Base-by-base conservation (phyloP, 2,113 vertebrate species). In the Emberiza fucata region DNA sequence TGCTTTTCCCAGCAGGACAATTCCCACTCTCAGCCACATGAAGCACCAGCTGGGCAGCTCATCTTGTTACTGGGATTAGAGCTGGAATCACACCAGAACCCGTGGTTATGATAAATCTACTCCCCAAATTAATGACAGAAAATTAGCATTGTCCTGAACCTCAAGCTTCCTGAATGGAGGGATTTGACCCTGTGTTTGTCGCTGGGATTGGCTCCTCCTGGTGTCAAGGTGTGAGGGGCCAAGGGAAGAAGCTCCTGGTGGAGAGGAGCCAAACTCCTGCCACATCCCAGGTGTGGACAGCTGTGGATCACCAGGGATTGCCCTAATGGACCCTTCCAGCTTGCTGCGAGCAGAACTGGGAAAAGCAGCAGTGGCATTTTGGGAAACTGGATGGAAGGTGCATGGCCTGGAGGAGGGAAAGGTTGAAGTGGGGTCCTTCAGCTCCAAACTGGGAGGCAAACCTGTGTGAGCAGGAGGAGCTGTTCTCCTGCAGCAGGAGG, bases 11-110 rank as follows among this genome's bases (percentile, higher is more conserved):
- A 69, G 78, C 77, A 76, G 56, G 37, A 42, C 77, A 81, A 85
- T 81, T 92, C 96, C 81, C 66, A 60, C 47, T 59, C 86, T 35
- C 83, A 89, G 80, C 88, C 57, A 79, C 57, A 81, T 75, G 84
- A 91, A 84, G n/a, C 45, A 33, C 40, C 83, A 89, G 91, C 89
- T 81, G 84, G 78, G 86, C 89, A 92, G 57, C 73, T 91, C 77
- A 56, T 92, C 64, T 71, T 76, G 57, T 91, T 91, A 75, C 89
- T 40, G 64, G 70, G 77, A 92, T 95, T 84, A 85, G 54, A 42
- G 68, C 59, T 20, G 42, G 66, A 87, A 85, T 87, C 70, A 50
- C 69, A 81, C 21, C 40, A 54, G 82, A 81, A 81, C 22, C 40
- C 4, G 6, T 25, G 40, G 61, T 75, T 72, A 42, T 28, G n/a